Conservation (phyloP, 1,140 invertebrate genomes). For the Zophobas atratus region DNA sequence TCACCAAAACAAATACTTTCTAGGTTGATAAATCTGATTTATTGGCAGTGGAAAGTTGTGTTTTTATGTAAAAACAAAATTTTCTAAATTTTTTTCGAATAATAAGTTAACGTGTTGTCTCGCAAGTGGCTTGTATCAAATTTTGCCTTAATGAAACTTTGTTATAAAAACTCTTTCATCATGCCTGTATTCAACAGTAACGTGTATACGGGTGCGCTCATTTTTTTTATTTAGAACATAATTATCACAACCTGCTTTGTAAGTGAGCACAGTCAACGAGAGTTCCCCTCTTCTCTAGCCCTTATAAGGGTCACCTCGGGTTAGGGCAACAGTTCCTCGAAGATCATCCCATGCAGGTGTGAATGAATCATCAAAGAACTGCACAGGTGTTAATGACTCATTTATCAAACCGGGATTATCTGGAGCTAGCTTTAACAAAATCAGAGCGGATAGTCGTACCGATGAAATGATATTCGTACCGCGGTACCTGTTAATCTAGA, state of each 20-base stretch:
- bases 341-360: slow-evolving; percentile 47
- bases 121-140: slow-evolving; percentile 13
- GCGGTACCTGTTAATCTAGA: neutral
- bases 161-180: slow-evolving; percentile 12
- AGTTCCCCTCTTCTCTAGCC: slow-evolving; percentile 31
- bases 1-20: too few relatives aligned
- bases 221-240: slow-evolving; percentile 21
- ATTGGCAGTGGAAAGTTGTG: too few relatives aligned
- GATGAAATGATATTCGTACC: neutral
- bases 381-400: slow-evolving; percentile 46
- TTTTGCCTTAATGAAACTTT: slow-evolving; percentile 6
- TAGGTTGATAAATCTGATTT: too few relatives aligned
- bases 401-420: neutral
- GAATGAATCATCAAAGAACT: slow-evolving; percentile 45
- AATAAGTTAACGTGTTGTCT: neutral
- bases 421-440: neutral
- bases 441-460: too few relatives aligned
- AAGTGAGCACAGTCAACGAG: slow-evolving; percentile 25
- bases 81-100: too few relatives aligned
- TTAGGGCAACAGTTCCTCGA: slow-evolving; percentile 34
- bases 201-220: slow-evolving; percentile 25
- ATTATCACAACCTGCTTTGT: slow-evolving; percentile 36
- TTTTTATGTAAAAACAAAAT: too few relatives aligned
- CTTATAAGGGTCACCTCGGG: slow-evolving; percentile 38
- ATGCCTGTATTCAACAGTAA: slow-evolving; percentile 19